Base-by-base conservation (phyloP, 2,888 invertebrate genomes). In the Latheticus oryzae region DNA sequence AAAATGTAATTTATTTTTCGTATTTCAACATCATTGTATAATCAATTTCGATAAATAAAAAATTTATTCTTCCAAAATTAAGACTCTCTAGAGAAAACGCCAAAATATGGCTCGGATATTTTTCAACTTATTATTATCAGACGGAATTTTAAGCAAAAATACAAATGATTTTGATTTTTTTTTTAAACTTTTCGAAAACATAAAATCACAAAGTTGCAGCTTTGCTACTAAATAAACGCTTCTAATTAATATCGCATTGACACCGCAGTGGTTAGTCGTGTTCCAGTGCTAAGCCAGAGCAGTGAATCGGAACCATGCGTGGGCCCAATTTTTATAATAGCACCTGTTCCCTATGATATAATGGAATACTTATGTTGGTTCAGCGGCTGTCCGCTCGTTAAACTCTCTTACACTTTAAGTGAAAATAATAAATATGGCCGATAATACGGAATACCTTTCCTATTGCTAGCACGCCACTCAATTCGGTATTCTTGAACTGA, bases 301-400 rank as follows among this genome's bases (percentile, higher is more conserved):
- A 73, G 67, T 70, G 73, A 63, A 71, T 71, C 73, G 74, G 73
- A 73, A 75, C 75, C 69, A 63, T 72, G 75, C 75, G 75, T 75
- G 74, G 75, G 75, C 69, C 67, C 62, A 74, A 73, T 54, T 75
- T 75, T 75, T 75, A 75, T 75, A 75, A 75, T 73, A 67, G 74
- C 76, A 75, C 76, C 74, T 75, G 76, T 75, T 74, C 69, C 63
- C 70, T 73, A 74, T 75, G 75, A 76, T 74, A 76, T 76, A 76
- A 75, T 75, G 76, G 74, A 75, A 74, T 74, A 73, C 72, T 73
- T 71, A 71, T 73, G 73, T 74, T 60, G 72, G 71, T 68, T 70
- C 73, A 65, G 68, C 68, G 65, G 67, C 72, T 71, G 72, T 68
- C 71, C 69, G 72, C 70, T 72, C 73, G 73, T 72, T 73, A 71